A percentile compares a stretch with the other conserved stretches of the same genome.
These are phyloP conservation scores for Apotomis turbidana DNA, from an alignment of 2,888 invertebrate species.

Conservation along the genomic window DNA sequence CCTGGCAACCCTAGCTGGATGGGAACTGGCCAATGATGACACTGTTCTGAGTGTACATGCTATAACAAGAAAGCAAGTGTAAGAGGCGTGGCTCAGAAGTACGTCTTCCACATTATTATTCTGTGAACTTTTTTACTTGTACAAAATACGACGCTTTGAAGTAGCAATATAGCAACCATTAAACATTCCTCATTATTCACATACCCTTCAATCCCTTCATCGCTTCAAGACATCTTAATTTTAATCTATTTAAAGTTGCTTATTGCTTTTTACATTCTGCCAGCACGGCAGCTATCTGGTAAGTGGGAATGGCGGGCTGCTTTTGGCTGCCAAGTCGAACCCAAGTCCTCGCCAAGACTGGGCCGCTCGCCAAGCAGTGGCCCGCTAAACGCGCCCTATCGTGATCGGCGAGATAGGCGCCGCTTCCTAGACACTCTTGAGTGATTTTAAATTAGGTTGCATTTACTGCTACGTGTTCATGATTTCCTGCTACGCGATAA, in stretches of 20 bases:
- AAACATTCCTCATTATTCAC: not conserved
- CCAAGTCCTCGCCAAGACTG: conserved; percentile 48
- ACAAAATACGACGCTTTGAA: too few species aligned
- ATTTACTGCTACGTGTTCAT: conserved; percentile 42
- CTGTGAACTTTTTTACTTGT: too few species aligned
- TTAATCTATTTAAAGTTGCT: conserved; percentile 38
- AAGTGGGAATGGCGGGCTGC: conserved; percentile 49
- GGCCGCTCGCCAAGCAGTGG: conserved; percentile 59
- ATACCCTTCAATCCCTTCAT: not conserved
- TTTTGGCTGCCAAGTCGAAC: conserved; percentile 59
- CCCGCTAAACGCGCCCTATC: conserved; percentile 63
- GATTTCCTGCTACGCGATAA: conserved; percentile 42
- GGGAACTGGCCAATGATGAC: too few species aligned
- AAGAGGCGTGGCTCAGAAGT: too few species aligned
- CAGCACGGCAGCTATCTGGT: conserved; percentile 49
- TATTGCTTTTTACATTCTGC: conserved; percentile 45
- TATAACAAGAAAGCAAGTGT: too few species aligned
- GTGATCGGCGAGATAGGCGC: conserved; percentile 59
- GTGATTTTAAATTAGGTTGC: conserved; percentile 67
- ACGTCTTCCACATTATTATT: too few species aligned
- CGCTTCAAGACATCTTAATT: conserved; percentile 19
- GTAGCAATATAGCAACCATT: not conserved
- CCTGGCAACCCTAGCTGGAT: too few species aligned
- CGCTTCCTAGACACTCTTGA: conserved; percentile 59
- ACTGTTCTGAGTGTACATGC: too few species aligned